A percentile compares a stretch with the other conserved stretches of the same genome.
Evolutionary conservation across 2,113 vertebrate genomes (phyloP).

Genomic region (Oncorhynchus kisutch): DNA sequence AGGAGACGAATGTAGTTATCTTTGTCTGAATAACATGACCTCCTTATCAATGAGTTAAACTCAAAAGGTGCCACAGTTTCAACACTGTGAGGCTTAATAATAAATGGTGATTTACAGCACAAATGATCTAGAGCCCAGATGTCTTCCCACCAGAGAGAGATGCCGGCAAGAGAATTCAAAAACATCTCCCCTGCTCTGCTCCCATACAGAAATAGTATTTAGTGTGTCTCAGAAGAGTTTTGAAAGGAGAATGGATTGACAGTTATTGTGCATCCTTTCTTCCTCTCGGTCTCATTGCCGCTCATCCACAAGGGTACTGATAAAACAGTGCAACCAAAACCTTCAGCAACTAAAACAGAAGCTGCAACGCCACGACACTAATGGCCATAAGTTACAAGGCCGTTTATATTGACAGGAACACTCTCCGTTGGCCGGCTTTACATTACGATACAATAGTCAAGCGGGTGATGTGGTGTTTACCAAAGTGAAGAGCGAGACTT

Average conservation of each 20-base stretch:
- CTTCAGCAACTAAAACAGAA: not conserved
- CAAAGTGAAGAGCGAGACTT: not conserved
- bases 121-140: not conserved
- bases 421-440: not conserved
- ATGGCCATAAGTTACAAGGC: not conserved
- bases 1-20: constrained; percentile 2
- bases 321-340: not conserved
- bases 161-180: constrained; percentile 10
- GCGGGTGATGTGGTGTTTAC: not conserved
- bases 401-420: constrained; percentile 4
- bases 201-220: constrained; percentile 6
- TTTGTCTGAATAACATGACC: not conserved
- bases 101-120: not conserved
- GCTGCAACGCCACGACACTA: not conserved
- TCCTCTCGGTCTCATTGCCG: not conserved
- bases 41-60: not conserved
- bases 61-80: not conserved
- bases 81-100: not conserved
- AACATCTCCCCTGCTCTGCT: not conserved
- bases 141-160: not conserved
- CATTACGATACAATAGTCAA: not conserved
- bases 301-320: constrained; percentile 4
- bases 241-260: not conserved
- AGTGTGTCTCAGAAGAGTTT: constrained; percentile 4
- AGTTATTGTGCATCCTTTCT: too few relatives aligned